These are phyloP conservation scores for Plebejus melissa DNA, from an alignment of 2,888 invertebrate species.

Conservation along the genomic window DNA sequence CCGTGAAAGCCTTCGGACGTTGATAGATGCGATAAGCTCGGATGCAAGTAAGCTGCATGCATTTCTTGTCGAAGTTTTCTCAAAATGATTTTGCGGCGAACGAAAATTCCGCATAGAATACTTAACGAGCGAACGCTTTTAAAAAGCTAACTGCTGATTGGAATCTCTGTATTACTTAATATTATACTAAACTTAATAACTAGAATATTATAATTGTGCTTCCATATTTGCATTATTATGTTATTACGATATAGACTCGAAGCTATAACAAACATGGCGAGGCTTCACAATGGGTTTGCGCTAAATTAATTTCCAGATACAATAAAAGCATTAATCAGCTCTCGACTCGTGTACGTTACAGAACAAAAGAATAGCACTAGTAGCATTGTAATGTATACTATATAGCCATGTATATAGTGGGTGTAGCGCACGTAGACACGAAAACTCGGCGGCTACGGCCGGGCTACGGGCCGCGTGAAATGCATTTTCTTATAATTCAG, in stretches of 20 bases:
- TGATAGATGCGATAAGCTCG: slow-evolving; percentile 77
- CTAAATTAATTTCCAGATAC: slow-evolving; percentile 13
- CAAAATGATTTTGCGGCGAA: slow-evolving; percentile 48
- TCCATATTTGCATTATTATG: background rate
- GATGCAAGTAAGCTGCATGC: slow-evolving; percentile 77
- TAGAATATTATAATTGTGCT: slow-evolving; percentile 2
- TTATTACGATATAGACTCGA: background rate
- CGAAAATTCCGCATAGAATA: slow-evolving; percentile 36
- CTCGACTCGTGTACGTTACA: slow-evolving; percentile 28
- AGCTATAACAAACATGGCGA: background rate
- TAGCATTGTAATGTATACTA: slow-evolving; percentile 51
- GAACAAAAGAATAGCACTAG: slow-evolving; percentile 40
- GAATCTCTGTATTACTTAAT: background rate
- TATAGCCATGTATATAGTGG: background rate
- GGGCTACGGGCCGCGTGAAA: slow-evolving; percentile 49
- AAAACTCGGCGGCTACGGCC: slow-evolving; percentile 48
- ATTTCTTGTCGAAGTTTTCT: slow-evolving; percentile 69
- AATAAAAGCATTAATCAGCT: slow-evolving; percentile 31
- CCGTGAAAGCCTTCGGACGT: slow-evolving; percentile 73
- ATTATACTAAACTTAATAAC: background rate
- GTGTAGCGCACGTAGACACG: slow-evolving; percentile 56
- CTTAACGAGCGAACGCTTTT: slow-evolving; percentile 27
- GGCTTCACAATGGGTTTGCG: background rate
- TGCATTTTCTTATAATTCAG: slow-evolving; percentile 78
- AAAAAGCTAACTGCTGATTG: slow-evolving; percentile 17